Conservation (phyloP, 2,113 vertebrate species). For the Rhinoderma darwinii region DNA sequence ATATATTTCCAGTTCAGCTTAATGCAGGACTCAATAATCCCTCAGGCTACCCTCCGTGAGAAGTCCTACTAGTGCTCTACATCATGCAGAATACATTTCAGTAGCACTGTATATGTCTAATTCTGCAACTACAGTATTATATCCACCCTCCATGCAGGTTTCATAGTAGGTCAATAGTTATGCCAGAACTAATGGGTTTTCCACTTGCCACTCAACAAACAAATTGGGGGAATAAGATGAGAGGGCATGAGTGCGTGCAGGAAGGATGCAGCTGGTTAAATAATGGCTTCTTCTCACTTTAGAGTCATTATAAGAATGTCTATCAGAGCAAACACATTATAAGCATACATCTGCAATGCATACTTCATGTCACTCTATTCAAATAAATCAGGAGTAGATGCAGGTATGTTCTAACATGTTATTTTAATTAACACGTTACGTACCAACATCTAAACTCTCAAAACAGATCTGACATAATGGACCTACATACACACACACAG, state of each 20-base stretch:
- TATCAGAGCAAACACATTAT: slow-evolving; percentile 51
- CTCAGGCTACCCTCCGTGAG: not conserved
- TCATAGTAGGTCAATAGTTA: slow-evolving; percentile 36
- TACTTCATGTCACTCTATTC: slow-evolving; percentile 53
- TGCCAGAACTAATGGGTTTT: slow-evolving; percentile 53
- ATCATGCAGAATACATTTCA: not conserved
- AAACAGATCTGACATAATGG: slow-evolving; percentile 43
- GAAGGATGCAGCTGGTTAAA: slow-evolving; percentile 53
- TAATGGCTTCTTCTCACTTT: slow-evolving; percentile 49
- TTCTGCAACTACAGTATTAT: slow-evolving; percentile 1
- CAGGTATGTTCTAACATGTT: slow-evolving; percentile 58
- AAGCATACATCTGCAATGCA: slow-evolving; percentile 45
- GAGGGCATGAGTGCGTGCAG: slow-evolving; percentile 1
- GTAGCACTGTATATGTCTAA: not conserved
- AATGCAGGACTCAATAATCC: not conserved
- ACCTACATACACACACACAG: slow-evolving; percentile 14
- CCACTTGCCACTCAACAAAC: slow-evolving; percentile 47
- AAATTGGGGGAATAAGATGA: slow-evolving; percentile 35
- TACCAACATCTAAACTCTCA: slow-evolving; percentile 34
- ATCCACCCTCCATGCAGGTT: slow-evolving; percentile 17
- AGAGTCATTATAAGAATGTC: slow-evolving; percentile 49
- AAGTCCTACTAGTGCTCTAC: not conserved
- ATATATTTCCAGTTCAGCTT: not conserved
- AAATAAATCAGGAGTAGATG: slow-evolving; percentile 43
- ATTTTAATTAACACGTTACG: slow-evolving; percentile 53